These are phyloP conservation scores for Solenodon paradoxus DNA, from an alignment of 2,113 vertebrate genomes.

Conservation along the genomic window DNA sequence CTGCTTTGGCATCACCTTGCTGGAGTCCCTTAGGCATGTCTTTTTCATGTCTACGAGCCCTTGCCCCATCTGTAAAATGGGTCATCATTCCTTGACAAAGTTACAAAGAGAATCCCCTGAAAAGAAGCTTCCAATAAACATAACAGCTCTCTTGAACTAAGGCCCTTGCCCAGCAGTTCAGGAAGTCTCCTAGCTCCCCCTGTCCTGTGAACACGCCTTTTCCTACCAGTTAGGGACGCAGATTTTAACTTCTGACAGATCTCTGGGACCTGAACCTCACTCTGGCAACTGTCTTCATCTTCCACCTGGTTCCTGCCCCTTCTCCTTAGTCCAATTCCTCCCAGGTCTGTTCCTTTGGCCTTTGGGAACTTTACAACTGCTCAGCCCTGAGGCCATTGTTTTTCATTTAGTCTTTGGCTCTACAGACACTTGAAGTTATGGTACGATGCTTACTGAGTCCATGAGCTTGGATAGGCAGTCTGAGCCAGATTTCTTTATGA, in stretches of 20 bases:
- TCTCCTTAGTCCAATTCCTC: not conserved
- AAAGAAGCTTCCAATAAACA: not conserved
- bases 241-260: not conserved
- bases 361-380: not conserved
- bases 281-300: not conserved
- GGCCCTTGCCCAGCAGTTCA: not conserved
- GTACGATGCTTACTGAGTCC: not conserved
- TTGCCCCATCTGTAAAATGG: not conserved
- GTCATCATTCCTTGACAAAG: not conserved
- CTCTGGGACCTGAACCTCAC: not conserved
- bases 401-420: not conserved
- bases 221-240: not conserved
- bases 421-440: not conserved
- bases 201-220: too few relatives aligned
- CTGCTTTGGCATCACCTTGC: not conserved
- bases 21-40: not conserved
- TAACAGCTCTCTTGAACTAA: not conserved
- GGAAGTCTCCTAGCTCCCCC: not conserved
- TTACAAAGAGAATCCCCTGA: not conserved
- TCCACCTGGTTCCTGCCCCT: not conserved
- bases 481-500: not conserved
- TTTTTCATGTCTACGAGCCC: not conserved
- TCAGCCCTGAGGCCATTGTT: not conserved
- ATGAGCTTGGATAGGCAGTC: not conserved
- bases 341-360: not conserved